phyloP scores from a whole-genome alignment of 37 sponge, comb jelly and placozoan species.

The Sycon ciliatum region DNA sequence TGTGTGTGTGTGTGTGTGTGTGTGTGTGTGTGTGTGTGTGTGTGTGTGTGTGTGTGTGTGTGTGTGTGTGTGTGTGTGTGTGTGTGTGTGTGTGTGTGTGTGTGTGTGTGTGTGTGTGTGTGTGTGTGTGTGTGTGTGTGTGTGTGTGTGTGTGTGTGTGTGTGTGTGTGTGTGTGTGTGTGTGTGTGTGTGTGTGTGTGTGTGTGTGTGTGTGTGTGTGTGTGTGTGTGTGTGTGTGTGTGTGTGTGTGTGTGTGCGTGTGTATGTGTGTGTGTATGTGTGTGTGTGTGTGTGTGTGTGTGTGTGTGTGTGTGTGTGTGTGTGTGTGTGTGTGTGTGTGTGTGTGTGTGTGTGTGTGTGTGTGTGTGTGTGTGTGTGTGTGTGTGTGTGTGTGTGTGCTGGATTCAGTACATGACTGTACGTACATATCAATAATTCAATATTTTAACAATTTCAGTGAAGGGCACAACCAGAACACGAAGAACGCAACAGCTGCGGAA shows the following conservation, averaged over 20 bases:
- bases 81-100: too few species aligned
- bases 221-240: conserved; percentile 29
- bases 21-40: conserved; percentile 34
- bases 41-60: conserved; percentile 45
- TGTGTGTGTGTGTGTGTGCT: conserved; percentile 36
- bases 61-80: too few species aligned
- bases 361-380: conserved; percentile 22
- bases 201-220: conserved; percentile 32
- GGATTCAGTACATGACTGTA: too few species aligned
- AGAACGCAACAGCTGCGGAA: too few species aligned
- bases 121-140: conserved; percentile 38
- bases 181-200: conserved; percentile 32
- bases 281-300: conserved; percentile 53
- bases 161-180: conserved; percentile 33
- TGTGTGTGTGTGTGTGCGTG: conserved; percentile 37
- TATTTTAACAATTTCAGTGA: conserved; percentile 26
- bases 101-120: too few species aligned
- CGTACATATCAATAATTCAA: conserved; percentile 23
- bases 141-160: conserved; percentile 36
- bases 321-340: conserved; percentile 23
- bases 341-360: conserved; percentile 27
- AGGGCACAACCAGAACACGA: not conserved
- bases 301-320: conserved; percentile 43
- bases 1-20: conserved; percentile 28
- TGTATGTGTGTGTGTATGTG: conserved; percentile 28